Conservation (phyloP, 2,113 vertebrate species). For the Vombatus ursinus region DNA sequence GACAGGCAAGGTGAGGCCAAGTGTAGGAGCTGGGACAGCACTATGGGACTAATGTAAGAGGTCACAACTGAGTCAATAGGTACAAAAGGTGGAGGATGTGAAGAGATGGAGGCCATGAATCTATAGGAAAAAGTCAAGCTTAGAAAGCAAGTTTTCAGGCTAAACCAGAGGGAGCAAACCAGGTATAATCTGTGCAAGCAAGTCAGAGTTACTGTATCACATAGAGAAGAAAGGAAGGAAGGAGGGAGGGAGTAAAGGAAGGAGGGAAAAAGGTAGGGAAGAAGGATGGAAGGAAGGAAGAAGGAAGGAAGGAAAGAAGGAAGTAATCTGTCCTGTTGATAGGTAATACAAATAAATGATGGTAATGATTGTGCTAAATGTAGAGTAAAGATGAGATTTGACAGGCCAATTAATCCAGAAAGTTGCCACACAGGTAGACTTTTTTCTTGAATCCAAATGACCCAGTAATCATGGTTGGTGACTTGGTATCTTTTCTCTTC, state of each 20-base stretch:
- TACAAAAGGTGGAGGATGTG: background rate
- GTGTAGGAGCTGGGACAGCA: background rate
- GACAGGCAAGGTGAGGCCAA: background rate
- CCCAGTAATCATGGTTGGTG: constrained; percentile 70
- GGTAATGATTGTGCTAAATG: constrained; percentile 67
- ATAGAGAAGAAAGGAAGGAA: background rate
- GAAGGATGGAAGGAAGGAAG: background rate
- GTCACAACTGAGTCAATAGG: background rate
- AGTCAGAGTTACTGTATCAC: background rate
- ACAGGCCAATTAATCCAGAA: constrained; percentile 61
- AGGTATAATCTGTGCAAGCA: background rate
- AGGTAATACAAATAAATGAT: constrained; percentile 55
- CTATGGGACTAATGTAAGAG: background rate
- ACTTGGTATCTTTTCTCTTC: constrained; percentile 62
- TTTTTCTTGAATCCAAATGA: constrained; percentile 66
- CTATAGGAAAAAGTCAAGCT: background rate
- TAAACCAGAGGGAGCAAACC: background rate
- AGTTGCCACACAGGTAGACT: constrained; percentile 50
- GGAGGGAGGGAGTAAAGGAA: background rate
- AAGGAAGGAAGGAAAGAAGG: background rate
- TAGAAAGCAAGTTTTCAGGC: background rate
- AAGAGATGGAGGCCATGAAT: background rate
- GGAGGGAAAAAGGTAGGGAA: background rate
- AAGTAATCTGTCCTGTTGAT: background rate
- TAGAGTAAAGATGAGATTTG: constrained; percentile 41